Conservation (phyloP, 2,888 invertebrate genomes). For the Phorcus lineatus region DNA sequence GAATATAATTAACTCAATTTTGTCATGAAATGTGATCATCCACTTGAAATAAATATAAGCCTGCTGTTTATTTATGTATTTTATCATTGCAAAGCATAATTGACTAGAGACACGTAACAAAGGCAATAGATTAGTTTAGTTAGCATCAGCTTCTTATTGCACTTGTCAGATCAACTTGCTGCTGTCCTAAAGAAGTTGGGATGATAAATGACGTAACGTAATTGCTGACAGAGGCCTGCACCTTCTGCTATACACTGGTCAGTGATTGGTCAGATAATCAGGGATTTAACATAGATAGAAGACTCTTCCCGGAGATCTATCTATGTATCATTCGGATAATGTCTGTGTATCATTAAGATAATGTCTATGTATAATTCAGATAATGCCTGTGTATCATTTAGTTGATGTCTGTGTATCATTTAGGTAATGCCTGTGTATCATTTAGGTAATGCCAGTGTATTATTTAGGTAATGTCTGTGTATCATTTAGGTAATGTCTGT, state of each 20-base stretch:
- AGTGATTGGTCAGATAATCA: too few species aligned
- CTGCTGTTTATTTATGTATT: not conserved
- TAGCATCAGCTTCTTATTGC: not conserved
- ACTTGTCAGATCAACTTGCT: conserved; percentile 7
- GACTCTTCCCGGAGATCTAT: too few species aligned
- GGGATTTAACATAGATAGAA: too few species aligned
- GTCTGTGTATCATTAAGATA: too few species aligned
- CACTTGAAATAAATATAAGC: not conserved
- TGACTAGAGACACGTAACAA: not conserved
- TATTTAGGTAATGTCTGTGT: too few species aligned
- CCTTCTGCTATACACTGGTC: not conserved
- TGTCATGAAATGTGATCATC: not conserved
- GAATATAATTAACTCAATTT: not conserved
- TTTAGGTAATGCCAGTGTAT: too few species aligned
- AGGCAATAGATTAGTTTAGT: not conserved
- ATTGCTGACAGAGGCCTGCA: not conserved
- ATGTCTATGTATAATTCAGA: too few species aligned
- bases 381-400: too few species aligned
- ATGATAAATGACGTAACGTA: not conserved
- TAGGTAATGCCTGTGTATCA: too few species aligned
- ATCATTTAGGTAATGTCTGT: too few species aligned
- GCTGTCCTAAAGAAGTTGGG: not conserved
- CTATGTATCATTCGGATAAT: too few species aligned
- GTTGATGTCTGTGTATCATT: too few species aligned
- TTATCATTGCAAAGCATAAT: not conserved